Evolutionary conservation across 2,888 invertebrate species (phyloP).

Genomic region (Hirtodrosophila histrioides): DNA sequence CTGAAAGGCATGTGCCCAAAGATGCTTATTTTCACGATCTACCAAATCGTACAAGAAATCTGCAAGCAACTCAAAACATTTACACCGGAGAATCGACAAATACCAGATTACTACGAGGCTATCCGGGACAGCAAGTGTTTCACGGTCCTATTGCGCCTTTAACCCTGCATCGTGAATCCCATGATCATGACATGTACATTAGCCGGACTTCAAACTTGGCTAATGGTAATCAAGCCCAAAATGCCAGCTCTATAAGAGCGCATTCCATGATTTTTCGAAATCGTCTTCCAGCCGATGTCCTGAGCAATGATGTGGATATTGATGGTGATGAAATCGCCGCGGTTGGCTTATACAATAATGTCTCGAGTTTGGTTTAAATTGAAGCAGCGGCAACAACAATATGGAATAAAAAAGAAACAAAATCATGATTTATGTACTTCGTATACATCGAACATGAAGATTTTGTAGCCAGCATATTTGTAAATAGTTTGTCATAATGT

Average conservation of each 20-base stretch:
- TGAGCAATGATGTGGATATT: conserved; percentile 34
- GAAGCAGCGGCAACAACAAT: not conserved
- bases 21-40: conserved; percentile 88
- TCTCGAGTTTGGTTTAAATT: conserved; percentile 62
- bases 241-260: conserved; percentile 10
- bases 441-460: conserved; percentile 22
- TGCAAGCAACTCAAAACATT: conserved; percentile 24
- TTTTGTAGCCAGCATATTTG: conserved; percentile 38
- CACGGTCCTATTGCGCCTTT: conserved; percentile 1
- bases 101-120: conserved; percentile 24
- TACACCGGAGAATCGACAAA: conserved; percentile 37
- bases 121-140: conserved; percentile 13
- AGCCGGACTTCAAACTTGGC: conserved; percentile 6
- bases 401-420: not conserved
- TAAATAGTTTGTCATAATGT: conserved; percentile 62
- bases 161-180: conserved; percentile 5
- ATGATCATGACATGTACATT: conserved; percentile 29
- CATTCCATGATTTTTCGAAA: conserved; percentile 20
- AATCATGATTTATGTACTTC: conserved; percentile 6
- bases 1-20: conserved; percentile 85
- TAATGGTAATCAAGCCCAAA: conserved; percentile 26
- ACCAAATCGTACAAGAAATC: conserved; percentile 84
- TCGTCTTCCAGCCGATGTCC: conserved; percentile 25
- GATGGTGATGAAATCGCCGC: conserved; percentile 56
- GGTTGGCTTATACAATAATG: conserved; percentile 67